phyloP scores from a whole-genome alignment of 2,113 vertebrate genomes.

The Sebastes fasciatus region DNA sequence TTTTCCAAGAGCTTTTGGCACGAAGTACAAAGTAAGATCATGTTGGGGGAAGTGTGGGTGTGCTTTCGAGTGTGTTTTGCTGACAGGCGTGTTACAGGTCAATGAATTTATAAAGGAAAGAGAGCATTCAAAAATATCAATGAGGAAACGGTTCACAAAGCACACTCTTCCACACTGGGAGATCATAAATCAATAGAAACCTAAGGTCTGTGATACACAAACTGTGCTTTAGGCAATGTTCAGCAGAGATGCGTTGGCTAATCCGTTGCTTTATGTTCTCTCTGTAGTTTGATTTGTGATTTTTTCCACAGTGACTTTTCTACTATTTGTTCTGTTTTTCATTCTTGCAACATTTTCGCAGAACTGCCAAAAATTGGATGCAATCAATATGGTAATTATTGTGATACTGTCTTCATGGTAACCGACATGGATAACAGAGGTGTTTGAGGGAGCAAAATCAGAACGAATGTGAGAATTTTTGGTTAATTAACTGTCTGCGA shows the following conservation, averaged over 20 bases:
- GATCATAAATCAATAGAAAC: conserved; percentile 61
- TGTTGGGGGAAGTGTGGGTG: conserved; percentile 54
- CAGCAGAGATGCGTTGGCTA: conserved; percentile 42
- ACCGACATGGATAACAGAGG: background rate
- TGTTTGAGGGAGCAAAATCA: background rate
- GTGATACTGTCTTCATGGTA: background rate
- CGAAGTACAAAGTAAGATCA: conserved; percentile 60
- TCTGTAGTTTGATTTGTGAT: conserved; percentile 38
- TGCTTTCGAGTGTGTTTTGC: conserved; percentile 55
- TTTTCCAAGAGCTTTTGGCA: conserved; percentile 69
- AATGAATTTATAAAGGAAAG: conserved; percentile 67
- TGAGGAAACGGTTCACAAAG: conserved; percentile 59
- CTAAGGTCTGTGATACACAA: conserved; percentile 37
- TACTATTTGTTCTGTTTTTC: conserved; percentile 12
- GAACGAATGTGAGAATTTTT: background rate
- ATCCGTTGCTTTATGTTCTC: conserved; percentile 38
- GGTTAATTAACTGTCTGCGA: conserved; percentile 4
- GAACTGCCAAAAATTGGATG: background rate
- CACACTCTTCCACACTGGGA: conserved; percentile 38
- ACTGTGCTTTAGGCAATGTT: conserved; percentile 52
- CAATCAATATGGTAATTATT: background rate
- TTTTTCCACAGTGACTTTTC: conserved; percentile 31
- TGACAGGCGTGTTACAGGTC: conserved; percentile 65
- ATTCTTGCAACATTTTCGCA: background rate
- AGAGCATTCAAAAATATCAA: conserved; percentile 72